Conservation (phyloP, 2,888 invertebrate genomes). For the Luperina nickerlii region DNA sequence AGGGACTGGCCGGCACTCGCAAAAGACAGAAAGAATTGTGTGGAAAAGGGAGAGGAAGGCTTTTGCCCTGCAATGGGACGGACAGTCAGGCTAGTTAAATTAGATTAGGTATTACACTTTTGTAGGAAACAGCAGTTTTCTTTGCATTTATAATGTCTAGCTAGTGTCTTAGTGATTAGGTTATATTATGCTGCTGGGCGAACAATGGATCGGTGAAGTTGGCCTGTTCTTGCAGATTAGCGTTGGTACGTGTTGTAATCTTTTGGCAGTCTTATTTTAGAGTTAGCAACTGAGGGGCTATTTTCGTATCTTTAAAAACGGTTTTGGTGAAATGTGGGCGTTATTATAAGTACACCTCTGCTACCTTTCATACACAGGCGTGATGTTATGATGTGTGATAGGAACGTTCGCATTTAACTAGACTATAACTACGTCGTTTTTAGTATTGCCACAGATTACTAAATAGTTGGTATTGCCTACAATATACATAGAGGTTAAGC, state of each 20-base stretch:
- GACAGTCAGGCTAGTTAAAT: too few species aligned
- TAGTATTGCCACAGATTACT: too few species aligned
- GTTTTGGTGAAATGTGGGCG: not conserved
- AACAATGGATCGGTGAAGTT: constrained; percentile 36
- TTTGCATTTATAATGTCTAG: too few species aligned
- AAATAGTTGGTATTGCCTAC: not conserved
- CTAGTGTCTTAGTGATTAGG: too few species aligned
- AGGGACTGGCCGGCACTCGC: too few species aligned
- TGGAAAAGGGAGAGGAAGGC: too few species aligned
- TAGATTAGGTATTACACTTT: too few species aligned
- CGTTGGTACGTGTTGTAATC: constrained; percentile 13
- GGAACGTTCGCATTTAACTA: not conserved
- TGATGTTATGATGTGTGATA: not conserved
- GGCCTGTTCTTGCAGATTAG: constrained; percentile 29
- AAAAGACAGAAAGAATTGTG: too few species aligned
- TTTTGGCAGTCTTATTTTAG: not conserved
- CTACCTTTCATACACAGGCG: not conserved
- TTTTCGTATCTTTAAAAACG: not conserved
- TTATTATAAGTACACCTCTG: not conserved
- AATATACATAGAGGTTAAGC: not conserved
- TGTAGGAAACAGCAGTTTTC: too few species aligned
- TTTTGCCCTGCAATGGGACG: too few species aligned
- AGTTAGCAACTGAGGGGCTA: not conserved
- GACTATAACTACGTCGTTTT: not conserved
- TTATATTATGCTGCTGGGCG: constrained; percentile 41